phyloP scores from a whole-genome alignment of 2,113 vertebrate species.

The Gymnorhina tibicen region DNA sequence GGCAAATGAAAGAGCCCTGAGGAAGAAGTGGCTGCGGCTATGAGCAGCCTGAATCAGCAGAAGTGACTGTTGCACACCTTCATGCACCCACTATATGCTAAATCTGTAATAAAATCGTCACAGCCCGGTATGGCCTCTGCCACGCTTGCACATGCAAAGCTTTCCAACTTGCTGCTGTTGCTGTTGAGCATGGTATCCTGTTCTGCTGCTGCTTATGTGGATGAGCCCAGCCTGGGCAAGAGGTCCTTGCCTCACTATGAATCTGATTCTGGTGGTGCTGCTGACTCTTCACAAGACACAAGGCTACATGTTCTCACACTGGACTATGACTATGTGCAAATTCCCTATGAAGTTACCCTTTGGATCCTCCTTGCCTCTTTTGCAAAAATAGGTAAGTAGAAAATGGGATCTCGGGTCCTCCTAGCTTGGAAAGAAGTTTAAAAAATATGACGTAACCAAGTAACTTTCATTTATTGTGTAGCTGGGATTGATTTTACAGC shows the following conservation, averaged over 20 bases:
- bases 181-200: background rate
- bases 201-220: background rate
- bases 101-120: background rate
- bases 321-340: slow-evolving; percentile 87
- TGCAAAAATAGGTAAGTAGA: slow-evolving; percentile 92
- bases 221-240: background rate
- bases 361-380: slow-evolving; percentile 96
- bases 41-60: background rate
- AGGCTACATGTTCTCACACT: slow-evolving; percentile 82
- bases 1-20: background rate
- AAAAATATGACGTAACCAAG: rapidly evolving
- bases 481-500: background rate
- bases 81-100: rapidly evolving
- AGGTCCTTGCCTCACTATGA: background rate
- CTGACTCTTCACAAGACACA: slow-evolving; percentile 25
- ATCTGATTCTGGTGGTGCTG: background rate
- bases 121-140: background rate
- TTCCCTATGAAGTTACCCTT: slow-evolving; percentile 93
- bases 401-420: background rate
- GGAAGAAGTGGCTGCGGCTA: background rate
- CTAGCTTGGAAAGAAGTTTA: background rate
- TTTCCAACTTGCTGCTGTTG: background rate
- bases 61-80: background rate
- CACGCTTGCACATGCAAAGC: background rate
- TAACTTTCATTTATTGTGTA: background rate